Conservation (phyloP, 2,888 invertebrate species). For the Ectropis crepuscularia region DNA sequence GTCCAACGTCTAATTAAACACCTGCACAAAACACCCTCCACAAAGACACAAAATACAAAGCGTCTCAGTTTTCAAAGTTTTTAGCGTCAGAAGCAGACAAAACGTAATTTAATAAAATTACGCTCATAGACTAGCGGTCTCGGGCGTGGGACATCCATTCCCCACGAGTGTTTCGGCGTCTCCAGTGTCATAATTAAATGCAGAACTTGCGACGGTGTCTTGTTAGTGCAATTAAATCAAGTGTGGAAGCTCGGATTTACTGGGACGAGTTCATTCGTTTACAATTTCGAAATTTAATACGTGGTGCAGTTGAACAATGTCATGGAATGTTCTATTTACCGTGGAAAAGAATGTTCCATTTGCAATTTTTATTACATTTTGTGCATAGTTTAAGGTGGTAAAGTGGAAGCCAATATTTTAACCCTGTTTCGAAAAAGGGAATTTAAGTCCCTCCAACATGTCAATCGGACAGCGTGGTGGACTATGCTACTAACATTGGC, state of each 20-base stretch:
- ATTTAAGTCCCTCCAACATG: too few relatives aligned
- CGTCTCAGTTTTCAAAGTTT: background rate
- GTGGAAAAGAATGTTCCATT: too few relatives aligned
- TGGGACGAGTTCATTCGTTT: slow-evolving; percentile 52
- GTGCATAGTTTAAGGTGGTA: too few relatives aligned
- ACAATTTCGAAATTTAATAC: slow-evolving; percentile 44
- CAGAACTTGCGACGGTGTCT: slow-evolving; percentile 58
- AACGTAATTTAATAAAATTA: slow-evolving; percentile 2
- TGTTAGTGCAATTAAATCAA: slow-evolving; percentile 68
- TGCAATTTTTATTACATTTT: too few relatives aligned
- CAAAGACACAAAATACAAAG: too few relatives aligned
- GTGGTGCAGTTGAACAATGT: slow-evolving; percentile 42
- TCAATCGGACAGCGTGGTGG: too few relatives aligned
- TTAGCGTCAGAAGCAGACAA: background rate
- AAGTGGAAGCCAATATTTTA: background rate
- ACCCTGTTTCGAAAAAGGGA: too few relatives aligned
- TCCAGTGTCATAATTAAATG: slow-evolving; percentile 61
- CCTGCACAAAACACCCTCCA: too few relatives aligned
- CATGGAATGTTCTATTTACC: background rate
- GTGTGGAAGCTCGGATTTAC: slow-evolving; percentile 46
- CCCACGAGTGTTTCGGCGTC: slow-evolving; percentile 44
- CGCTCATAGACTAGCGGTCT: background rate
- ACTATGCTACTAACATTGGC: too few relatives aligned
- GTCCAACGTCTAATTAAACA: too few relatives aligned
- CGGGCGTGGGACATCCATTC: slow-evolving; percentile 39